A percentile compares a stretch with the other conserved stretches of the same genome.
phyloP scores from a whole-genome alignment of 2,797 vertebrate genomes.

The Artibeus lituratus region DNA sequence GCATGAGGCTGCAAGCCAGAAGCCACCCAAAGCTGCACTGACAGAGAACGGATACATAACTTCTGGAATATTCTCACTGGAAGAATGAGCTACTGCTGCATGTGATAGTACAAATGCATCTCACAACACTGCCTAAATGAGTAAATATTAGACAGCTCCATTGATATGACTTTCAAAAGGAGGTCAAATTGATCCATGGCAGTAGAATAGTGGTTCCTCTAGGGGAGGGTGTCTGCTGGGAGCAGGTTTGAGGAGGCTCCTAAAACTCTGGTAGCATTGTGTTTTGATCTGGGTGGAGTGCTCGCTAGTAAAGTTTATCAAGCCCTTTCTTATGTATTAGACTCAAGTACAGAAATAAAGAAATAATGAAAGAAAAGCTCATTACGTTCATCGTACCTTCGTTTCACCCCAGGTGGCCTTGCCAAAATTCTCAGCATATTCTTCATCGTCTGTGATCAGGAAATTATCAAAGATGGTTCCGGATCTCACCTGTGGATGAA shows the following conservation, averaged over 20 bases:
- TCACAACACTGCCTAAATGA: neutral
- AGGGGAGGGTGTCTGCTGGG: rapidly evolving
- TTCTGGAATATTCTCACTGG: neutral
- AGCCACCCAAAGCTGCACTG: neutral
- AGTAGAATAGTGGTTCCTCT: neutral
- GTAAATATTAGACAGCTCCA: neutral
- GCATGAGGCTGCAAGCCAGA: neutral
- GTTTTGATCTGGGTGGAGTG: neutral
- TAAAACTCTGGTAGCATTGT: rapidly evolving
- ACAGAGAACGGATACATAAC: neutral
- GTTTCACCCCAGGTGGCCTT: conserved; percentile 87
- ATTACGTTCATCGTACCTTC: conserved; percentile 76
- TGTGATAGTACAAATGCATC: neutral
- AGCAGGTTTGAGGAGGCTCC: neutral
- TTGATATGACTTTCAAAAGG: neutral
- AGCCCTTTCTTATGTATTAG: neutral
- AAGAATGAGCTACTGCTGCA: neutral
- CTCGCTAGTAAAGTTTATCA: neutral
- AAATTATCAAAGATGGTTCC: conserved; percentile 93
- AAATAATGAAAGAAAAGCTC: neutral
- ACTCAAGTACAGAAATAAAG: neutral
- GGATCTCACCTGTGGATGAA: conserved; percentile 85
- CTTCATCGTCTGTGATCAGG: conserved; percentile 86
- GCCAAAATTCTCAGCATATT: conserved; percentile 87
- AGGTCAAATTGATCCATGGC: neutral